phyloP scores from a whole-genome alignment of 64 coral and sea anemone genomes.

The Trachythela sp. region DNA sequence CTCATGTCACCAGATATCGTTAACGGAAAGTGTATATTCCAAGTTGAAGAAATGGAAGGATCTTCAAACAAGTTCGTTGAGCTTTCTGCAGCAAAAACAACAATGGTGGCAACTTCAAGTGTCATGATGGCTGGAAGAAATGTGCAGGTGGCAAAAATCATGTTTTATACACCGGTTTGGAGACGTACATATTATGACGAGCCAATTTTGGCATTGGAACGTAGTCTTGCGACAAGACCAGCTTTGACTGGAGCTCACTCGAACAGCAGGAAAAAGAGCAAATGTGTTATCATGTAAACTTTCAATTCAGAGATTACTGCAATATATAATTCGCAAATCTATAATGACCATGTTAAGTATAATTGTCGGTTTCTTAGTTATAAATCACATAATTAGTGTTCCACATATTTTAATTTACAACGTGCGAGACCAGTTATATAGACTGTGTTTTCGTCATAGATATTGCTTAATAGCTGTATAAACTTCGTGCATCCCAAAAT shows the following conservation, averaged over 20 bases:
- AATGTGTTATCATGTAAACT: too few relatives aligned
- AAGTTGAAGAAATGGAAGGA: not conserved
- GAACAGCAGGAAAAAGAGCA: too few relatives aligned
- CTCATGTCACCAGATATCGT: not conserved
- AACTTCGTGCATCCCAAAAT: too few relatives aligned
- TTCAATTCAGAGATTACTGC: too few relatives aligned
- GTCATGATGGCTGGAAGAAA: conserved; percentile 6
- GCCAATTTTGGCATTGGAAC: not conserved
- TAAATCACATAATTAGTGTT: too few relatives aligned
- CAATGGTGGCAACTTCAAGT: not conserved
- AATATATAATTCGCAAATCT: too few relatives aligned
- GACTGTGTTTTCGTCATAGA: too few relatives aligned
- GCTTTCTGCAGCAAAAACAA: not conserved
- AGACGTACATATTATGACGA: not conserved
- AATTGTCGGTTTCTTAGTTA: too few relatives aligned
- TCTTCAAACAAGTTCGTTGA: not conserved
- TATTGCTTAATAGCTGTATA: too few relatives aligned
- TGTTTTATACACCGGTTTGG: not conserved
- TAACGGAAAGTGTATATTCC: not conserved
- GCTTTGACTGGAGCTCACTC: not conserved
- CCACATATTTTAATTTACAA: too few relatives aligned
- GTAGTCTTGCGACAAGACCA: not conserved
- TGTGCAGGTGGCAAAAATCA: not conserved
- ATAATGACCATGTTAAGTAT: too few relatives aligned
- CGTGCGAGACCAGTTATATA: too few relatives aligned